phyloP scores from a whole-genome alignment of 2,888 invertebrate species.

The Gandaritis pyraliata region DNA sequence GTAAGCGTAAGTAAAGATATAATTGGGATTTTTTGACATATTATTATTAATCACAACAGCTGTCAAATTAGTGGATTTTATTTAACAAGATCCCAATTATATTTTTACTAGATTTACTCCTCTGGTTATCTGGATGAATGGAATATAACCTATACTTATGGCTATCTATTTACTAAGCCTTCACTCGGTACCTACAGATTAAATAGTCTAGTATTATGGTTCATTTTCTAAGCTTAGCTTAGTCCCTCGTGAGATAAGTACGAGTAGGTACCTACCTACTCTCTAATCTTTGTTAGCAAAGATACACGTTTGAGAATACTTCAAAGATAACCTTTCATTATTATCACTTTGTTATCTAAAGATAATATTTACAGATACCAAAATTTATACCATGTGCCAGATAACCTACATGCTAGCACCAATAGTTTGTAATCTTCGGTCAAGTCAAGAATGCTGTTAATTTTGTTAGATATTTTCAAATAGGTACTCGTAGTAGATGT shows the following conservation, averaged over 20 bases:
- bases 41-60: too few species aligned
- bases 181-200: too few species aligned
- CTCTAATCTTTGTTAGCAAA: conserved; percentile 34
- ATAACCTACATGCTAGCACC: neutral
- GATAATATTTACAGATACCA: conserved; percentile 17
- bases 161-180: too few species aligned
- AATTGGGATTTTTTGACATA: too few species aligned
- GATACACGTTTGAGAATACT: conserved; percentile 29
- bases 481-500: too few species aligned
- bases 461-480: too few species aligned
- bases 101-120: too few species aligned
- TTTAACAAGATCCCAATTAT: neutral
- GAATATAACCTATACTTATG: too few species aligned
- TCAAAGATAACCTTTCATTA: conserved; percentile 26
- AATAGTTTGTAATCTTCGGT: conserved; percentile 5
- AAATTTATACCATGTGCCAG: neutral
- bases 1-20: too few species aligned
- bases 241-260: conserved; percentile 12
- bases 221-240: conserved; percentile 20
- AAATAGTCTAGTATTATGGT: too few species aligned
- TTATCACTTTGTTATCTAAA: conserved; percentile 21
- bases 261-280: neutral
- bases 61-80: too few species aligned
- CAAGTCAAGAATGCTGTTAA: conserved; percentile 2
- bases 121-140: too few species aligned